Evolutionary conservation across 2,888 invertebrate species (phyloP).

Genomic region (Cordilura impudica): DNA sequence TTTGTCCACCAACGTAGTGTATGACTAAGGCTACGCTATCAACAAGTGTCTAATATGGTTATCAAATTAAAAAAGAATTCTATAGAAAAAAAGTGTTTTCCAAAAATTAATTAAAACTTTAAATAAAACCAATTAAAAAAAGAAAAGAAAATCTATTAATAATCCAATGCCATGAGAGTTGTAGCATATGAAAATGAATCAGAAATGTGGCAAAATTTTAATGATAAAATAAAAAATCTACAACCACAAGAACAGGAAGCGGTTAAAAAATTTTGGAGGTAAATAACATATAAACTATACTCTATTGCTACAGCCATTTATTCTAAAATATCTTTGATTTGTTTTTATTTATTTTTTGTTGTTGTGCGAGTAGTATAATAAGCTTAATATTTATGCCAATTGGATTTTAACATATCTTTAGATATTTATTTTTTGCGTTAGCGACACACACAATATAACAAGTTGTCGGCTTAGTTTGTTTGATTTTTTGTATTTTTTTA

Average conservation of each 20-base stretch:
- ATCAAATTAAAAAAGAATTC: background rate
- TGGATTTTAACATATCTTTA: background rate
- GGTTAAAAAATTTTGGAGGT: constrained; percentile 74
- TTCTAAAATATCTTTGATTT: background rate
- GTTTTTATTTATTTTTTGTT: background rate
- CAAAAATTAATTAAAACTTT: constrained; percentile 20
- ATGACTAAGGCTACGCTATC: background rate
- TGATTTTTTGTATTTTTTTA: constrained; percentile 24
- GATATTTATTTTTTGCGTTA: background rate
- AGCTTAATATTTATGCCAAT: background rate
- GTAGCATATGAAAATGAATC: constrained; percentile 64
- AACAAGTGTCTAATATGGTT: background rate
- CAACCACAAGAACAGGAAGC: constrained; percentile 73
- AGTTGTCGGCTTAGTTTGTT: constrained; percentile 25
- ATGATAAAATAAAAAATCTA: constrained; percentile 71
- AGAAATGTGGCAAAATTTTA: constrained; percentile 65
- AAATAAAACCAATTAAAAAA: constrained; percentile 24
- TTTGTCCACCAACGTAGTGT: background rate
- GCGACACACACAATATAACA: constrained; percentile 11
- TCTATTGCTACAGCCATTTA: background rate
- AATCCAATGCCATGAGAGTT: constrained; percentile 35
- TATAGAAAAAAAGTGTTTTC: constrained; percentile 2
- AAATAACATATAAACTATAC: constrained; percentile 56
- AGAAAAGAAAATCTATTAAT: constrained; percentile 43
- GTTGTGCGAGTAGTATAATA: too few relatives aligned